These are phyloP conservation scores for Lophotis ruficrista DNA, from an alignment of 2,113 vertebrate genomes.

Conservation along the genomic window DNA sequence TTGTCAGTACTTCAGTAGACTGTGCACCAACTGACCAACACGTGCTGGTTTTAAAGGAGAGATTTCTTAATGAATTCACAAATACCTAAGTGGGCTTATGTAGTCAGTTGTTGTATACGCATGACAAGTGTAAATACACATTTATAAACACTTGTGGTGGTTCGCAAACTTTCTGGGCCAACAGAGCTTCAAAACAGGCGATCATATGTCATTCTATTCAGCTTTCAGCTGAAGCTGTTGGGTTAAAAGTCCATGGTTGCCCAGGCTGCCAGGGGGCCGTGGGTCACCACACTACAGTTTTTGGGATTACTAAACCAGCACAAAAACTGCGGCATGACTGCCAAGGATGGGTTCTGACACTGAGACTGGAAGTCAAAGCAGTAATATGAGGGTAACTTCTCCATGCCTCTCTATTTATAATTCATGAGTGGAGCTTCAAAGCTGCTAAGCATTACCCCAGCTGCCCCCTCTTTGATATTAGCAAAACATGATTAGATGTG, in stretches of 20 bases:
- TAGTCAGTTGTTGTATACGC: neutral
- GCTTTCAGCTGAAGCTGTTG: neutral
- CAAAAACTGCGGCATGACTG: neutral
- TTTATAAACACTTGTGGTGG: neutral
- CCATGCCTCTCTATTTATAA: rapidly evolving
- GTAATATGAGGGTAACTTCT: neutral
- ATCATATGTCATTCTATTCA: neutral
- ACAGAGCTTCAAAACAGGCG: neutral
- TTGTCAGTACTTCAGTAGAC: neutral
- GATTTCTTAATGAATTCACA: neutral
- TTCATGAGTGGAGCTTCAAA: neutral
- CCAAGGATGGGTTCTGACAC: neutral
- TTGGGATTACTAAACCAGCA: neutral
- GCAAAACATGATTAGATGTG: neutral
- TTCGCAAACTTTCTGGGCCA: neutral
- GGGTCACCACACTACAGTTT: neutral
- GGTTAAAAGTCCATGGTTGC: neutral
- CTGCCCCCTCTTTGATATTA: neutral
- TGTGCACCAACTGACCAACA: neutral
- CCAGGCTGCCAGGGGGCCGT: neutral
- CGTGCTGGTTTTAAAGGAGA: neutral
- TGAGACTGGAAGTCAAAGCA: neutral
- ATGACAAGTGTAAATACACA: neutral
- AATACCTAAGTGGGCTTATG: neutral
- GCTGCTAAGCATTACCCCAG: neutral